Evolutionary conservation across 1,140 invertebrate species (phyloP).

Genomic region (Neodiprion pinetum): DNA sequence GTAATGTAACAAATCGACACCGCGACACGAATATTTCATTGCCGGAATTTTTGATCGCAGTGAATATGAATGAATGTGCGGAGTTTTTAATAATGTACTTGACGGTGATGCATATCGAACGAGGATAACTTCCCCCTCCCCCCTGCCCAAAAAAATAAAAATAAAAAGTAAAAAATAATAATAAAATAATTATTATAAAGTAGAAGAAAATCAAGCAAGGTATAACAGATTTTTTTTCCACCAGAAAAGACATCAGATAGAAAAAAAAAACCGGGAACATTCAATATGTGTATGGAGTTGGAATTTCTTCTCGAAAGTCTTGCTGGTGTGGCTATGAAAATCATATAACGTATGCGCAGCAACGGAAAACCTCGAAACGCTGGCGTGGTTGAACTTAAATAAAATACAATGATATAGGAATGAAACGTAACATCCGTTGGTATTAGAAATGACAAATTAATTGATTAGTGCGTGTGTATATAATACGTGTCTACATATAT

Average conservation of each 20-base stretch:
- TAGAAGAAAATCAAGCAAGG: not conserved
- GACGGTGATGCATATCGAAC: not conserved
- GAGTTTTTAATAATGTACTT: not conserved
- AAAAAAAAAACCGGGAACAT: not conserved
- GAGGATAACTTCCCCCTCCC: not conserved
- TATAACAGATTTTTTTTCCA: not conserved
- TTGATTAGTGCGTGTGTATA: not conserved
- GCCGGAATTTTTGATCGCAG: constrained; percentile 1
- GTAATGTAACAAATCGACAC: not conserved
- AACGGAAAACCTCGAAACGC: not conserved
- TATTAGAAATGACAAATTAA: no score
- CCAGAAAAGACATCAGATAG: not conserved
- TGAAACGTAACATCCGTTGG: no score
- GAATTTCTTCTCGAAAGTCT: not conserved
- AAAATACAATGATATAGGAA: not conserved
- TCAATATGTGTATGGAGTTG: not conserved
- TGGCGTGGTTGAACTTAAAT: not conserved
- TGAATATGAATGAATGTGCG: not conserved
- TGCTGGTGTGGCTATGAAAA: not conserved
- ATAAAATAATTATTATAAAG: no score
- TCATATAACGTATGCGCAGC: not conserved
- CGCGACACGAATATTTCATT: constrained; percentile 7
- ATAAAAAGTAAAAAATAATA: not conserved
- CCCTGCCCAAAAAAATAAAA: not conserved
- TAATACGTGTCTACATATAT: not conserved